Evolutionary conservation across 2,888 invertebrate genomes (phyloP).

Genomic region (Camptogramma bilineatum): DNA sequence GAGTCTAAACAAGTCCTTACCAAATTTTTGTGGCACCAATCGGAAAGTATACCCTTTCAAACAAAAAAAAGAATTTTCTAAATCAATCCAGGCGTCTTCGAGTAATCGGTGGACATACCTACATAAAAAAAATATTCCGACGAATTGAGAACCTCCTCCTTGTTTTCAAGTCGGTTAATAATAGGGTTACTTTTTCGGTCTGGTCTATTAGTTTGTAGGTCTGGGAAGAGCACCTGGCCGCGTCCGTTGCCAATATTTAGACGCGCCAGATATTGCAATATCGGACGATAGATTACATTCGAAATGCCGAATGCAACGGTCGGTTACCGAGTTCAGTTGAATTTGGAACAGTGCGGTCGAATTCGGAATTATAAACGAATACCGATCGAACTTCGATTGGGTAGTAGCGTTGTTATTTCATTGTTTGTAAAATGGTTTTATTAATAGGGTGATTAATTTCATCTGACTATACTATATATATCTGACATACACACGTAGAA

Average conservation of each 20-base stretch:
- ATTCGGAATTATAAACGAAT: slow-evolving; percentile 24
- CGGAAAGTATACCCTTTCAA: too few species aligned
- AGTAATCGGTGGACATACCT: too few species aligned
- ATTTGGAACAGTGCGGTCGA: slow-evolving; percentile 33
- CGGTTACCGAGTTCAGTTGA: slow-evolving; percentile 25
- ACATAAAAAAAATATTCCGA: too few species aligned
- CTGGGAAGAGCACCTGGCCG: slow-evolving; percentile 41
- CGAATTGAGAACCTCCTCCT: too few species aligned
- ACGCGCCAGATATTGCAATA: slow-evolving; percentile 46
- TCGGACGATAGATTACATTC: slow-evolving; percentile 45
- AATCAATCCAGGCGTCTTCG: too few species aligned
- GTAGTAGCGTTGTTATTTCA: neutral
- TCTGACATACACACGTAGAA: too few species aligned
- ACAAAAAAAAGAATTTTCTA: too few species aligned
- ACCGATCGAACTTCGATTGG: neutral
- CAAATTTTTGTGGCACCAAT: too few species aligned
- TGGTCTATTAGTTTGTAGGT: slow-evolving; percentile 26
- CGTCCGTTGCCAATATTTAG: slow-evolving; percentile 39
- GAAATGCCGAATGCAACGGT: slow-evolving; percentile 39
- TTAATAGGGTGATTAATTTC: neutral
- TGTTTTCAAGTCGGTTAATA: too few species aligned
- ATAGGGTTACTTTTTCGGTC: neutral
- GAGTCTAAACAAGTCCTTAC: too few species aligned
- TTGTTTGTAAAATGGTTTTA: neutral
- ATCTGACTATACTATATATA: too few species aligned